A percentile compares a stretch with the other conserved stretches of the same genome.
Evolutionary conservation across 2,888 invertebrate species (phyloP).

Genomic region (Nycteola revayana): DNA sequence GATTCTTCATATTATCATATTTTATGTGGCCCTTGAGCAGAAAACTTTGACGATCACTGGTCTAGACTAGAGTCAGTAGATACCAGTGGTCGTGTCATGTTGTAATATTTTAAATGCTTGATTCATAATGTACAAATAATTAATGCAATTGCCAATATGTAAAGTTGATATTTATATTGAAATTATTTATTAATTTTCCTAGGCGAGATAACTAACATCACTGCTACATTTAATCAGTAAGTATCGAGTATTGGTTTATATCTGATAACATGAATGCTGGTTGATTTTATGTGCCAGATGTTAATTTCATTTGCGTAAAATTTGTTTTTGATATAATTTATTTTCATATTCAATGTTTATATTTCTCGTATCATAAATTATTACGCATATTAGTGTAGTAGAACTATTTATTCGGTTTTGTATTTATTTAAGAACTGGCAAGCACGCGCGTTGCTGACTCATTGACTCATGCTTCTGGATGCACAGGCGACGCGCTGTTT

Average conservation of each 20-base stretch:
- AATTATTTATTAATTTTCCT: constrained; percentile 21
- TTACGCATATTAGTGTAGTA: not conserved
- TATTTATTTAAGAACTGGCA: constrained; percentile 15
- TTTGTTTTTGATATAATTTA: constrained; percentile 5
- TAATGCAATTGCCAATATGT: too few relatives aligned
- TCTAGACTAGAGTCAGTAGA: too few relatives aligned
- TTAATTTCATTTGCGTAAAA: constrained; percentile 4
- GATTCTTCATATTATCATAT: too few relatives aligned
- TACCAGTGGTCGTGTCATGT: too few relatives aligned
- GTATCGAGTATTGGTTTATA: constrained; percentile 12
- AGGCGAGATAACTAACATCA: constrained; percentile 16
- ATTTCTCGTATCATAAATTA: too few relatives aligned
- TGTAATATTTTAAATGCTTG: too few relatives aligned
- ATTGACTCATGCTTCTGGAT: constrained; percentile 19
- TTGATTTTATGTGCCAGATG: constrained; percentile 9
- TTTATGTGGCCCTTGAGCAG: too few relatives aligned
- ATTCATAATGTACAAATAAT: too few relatives aligned
- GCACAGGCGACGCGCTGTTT: constrained; percentile 9
- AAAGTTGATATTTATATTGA: too few relatives aligned
- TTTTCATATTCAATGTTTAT: too few relatives aligned
- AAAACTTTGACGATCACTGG: too few relatives aligned
- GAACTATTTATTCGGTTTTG: constrained; percentile 4
- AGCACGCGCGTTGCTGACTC: constrained; percentile 14
- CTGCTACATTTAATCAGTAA: constrained; percentile 19
- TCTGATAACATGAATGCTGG: not conserved